phyloP scores from a whole-genome alignment of 2,797 vertebrate genomes.

The Pantherophis alleghaniensis region DNA sequence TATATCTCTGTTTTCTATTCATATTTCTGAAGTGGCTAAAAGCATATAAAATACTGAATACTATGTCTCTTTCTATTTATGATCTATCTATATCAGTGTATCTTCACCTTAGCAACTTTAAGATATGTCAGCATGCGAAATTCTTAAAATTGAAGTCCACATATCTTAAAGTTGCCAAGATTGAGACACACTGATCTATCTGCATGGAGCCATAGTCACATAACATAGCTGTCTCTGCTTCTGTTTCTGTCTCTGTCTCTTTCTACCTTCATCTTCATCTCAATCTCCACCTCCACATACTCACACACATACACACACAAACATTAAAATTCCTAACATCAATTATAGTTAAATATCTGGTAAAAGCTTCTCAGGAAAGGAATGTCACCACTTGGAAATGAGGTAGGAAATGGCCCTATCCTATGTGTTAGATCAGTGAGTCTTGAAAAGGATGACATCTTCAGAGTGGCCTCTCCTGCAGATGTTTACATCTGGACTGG shows the following conservation, averaged over 20 bases:
- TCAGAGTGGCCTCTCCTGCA: background rate
- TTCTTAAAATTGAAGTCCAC: background rate
- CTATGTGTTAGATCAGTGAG: background rate
- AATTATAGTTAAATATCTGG: background rate
- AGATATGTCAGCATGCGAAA: background rate
- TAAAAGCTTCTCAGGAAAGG: background rate
- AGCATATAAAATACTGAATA: background rate
- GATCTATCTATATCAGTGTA: background rate
- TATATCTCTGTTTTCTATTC: background rate
- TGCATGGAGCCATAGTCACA: background rate
- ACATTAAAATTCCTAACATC: background rate
- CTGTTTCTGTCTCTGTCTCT: background rate
- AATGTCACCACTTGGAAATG: background rate
- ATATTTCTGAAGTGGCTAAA: background rate
- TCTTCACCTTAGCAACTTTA: background rate
- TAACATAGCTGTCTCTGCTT: background rate
- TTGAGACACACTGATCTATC: background rate
- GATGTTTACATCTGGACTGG: background rate
- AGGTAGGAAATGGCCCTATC: background rate
- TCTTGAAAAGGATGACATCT: background rate
- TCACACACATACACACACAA: background rate
- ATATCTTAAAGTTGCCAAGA: background rate
- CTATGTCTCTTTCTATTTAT: background rate
- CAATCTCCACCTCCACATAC: background rate
- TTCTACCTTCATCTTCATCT: background rate